Evolutionary conservation across 2,797 vertebrate species (phyloP), one percentile per base, ranked within the genome.

Genomic region (Amniataba percoides): DNA sequence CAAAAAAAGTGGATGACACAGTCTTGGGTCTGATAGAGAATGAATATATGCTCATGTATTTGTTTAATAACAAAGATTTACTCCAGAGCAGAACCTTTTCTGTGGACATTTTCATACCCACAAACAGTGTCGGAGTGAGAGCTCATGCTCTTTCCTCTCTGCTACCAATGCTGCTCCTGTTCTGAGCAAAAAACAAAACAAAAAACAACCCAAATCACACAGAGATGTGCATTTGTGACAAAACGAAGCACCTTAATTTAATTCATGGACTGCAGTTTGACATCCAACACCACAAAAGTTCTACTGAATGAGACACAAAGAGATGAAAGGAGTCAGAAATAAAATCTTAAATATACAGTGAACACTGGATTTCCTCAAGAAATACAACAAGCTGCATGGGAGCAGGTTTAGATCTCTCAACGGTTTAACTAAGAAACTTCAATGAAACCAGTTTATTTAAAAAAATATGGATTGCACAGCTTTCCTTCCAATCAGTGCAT

Each of bases 71-170:
- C 7, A 15, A 31, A 57, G 2, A 9, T 5, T 40, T 53, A 19
- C 2, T 2, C 36, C 19, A 34, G n/a, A 39, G 10, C 12, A 42
- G 0, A 55, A 9, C 23, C 18, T 49, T 14, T 0, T 1, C 14
- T 16, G 1, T 42, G 39, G 11, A 43, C 7, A 21, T 12, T 56
- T 51, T 27, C 0, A 0, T 51, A 48, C 14, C 18, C 1, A 57
- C 14, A 74, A 61, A 60, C 0, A n/a, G 18, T 6, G 12, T 60
- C 64, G 78, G 67, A 78, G 74, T 83, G 74, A 70, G 68, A 49
- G 4, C n/a, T 64, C 71, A 14, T 2, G 1, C 16, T 27, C 13
- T 7, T 21, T 0, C 3, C 16, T 23, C 21, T 13, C 21, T 43
- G 12, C 18, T 45, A 5, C 6, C 49, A 39, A 39, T 31, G 15